Conservation (phyloP, 2,797 vertebrate genomes). For the Sparus aurata region DNA sequence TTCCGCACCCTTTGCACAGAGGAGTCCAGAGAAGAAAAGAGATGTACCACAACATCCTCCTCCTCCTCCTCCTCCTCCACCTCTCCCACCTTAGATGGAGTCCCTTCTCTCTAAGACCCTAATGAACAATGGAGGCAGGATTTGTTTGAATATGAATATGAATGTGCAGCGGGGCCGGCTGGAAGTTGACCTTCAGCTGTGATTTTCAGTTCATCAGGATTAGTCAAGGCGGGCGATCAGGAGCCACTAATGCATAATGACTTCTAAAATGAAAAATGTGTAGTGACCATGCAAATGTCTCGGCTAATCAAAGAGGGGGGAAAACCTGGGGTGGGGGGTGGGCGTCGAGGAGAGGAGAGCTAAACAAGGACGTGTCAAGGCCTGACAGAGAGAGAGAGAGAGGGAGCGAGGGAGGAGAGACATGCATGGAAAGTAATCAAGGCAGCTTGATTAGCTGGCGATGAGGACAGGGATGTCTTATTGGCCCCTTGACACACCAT, state of each 20-base stretch:
- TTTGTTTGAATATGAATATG: slow-evolving; percentile 99
- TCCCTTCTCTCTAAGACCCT: slow-evolving; percentile 86
- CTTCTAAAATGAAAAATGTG: slow-evolving; percentile 99
- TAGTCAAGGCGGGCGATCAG: slow-evolving; percentile 99
- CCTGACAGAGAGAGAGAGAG: slow-evolving; percentile 88
- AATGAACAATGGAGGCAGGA: slow-evolving; percentile 98
- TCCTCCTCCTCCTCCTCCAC: slow-evolving; percentile 63
- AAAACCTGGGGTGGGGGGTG: slow-evolving; percentile 88
- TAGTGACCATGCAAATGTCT: slow-evolving; percentile 99
- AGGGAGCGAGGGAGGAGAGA: slow-evolving; percentile 90
- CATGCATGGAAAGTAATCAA: slow-evolving; percentile 99
- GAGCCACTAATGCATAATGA: slow-evolving; percentile 99
- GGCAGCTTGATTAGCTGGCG: slow-evolving; percentile 95
- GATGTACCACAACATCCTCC: slow-evolving; percentile 76
- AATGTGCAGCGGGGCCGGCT: slow-evolving; percentile 95
- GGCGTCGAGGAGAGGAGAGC: slow-evolving; percentile 90
- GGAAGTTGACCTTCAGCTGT: slow-evolving; percentile 99
- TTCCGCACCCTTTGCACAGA: slow-evolving; percentile 50
- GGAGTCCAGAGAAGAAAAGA: slow-evolving; percentile 73
- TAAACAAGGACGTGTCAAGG: slow-evolving; percentile 99
- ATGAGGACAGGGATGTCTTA: slow-evolving; percentile 93
- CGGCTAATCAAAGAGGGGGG: slow-evolving; percentile 99
- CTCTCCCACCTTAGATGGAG: slow-evolving; percentile 78
- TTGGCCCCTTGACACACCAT: slow-evolving; percentile 89
- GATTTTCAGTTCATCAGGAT: slow-evolving; percentile 99